Percentiles rank a stretch among this genome's conserved stretches.
phyloP scores from a whole-genome alignment of 2,888 invertebrate species.

The Phanerotoma sp. region DNA sequence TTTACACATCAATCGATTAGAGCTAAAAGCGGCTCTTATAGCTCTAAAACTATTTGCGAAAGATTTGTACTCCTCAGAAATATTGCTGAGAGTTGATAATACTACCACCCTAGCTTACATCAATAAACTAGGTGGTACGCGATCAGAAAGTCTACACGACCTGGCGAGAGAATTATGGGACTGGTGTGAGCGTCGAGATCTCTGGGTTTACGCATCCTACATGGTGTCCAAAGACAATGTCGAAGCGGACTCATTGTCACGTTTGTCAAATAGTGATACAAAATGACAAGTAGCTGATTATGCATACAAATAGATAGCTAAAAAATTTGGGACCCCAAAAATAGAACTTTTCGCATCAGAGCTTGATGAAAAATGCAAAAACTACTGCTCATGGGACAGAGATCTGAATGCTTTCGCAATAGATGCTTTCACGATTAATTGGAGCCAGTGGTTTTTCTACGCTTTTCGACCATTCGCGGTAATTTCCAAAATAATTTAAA shows the following conservation, averaged over 20 bases:
- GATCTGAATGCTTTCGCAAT: background rate
- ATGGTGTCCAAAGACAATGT: background rate
- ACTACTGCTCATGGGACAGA: slow-evolving; percentile 5
- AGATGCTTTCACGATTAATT: slow-evolving; percentile 19
- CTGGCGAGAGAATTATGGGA: background rate
- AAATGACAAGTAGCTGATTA: slow-evolving; percentile 7
- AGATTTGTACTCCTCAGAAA: background rate
- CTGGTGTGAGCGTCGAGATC: background rate
- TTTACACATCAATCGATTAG: background rate
- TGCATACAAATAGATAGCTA: slow-evolving; percentile 12
- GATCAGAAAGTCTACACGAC: background rate
- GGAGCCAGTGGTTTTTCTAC: slow-evolving; percentile 17
- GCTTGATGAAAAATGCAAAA: slow-evolving; percentile 18
- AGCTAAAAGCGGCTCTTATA: background rate
- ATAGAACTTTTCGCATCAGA: slow-evolving; percentile 23
- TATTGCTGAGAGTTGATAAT: background rate
- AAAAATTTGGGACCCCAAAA: slow-evolving; percentile 11
- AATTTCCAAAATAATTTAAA: slow-evolving; percentile 16
- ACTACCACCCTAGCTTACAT: background rate
- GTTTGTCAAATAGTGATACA: slow-evolving; percentile 4
- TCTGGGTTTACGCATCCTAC: background rate
- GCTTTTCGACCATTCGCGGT: slow-evolving; percentile 22
- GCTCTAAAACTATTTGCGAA: background rate
- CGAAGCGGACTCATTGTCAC: background rate
- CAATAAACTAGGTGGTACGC: background rate